phyloP scores from a whole-genome alignment of 2,113 vertebrate genomes.

The Tinamus guttatus region DNA sequence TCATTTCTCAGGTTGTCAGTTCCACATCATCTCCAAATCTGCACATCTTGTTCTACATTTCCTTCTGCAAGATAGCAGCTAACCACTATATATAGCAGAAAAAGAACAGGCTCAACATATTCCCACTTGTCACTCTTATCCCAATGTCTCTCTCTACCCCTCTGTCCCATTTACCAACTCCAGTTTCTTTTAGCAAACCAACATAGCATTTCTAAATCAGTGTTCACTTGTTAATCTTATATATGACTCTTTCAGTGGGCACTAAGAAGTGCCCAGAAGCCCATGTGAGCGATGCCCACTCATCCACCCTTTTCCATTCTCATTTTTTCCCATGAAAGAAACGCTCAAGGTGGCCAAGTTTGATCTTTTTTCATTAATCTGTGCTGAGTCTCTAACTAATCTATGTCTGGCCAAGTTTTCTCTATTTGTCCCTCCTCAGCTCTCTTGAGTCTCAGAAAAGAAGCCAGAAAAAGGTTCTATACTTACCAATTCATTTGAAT shows the following conservation, averaged over 20 bases:
- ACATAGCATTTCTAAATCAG: not conserved
- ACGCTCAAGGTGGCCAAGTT: not conserved
- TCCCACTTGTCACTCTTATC: slow-evolving; percentile 53
- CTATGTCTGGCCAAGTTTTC: not conserved
- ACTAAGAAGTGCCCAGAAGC: not conserved
- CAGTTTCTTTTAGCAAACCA: slow-evolving; percentile 32
- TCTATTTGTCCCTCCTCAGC: not conserved
- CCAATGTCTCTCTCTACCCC: slow-evolving; percentile 27
- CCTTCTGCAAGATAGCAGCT: slow-evolving; percentile 48
- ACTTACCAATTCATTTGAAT: not conserved
- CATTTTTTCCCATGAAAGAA: not conserved
- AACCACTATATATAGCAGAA: slow-evolving; percentile 61
- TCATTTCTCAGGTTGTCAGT: slow-evolving; percentile 67
- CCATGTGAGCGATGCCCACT: not conserved
- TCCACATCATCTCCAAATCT: slow-evolving; percentile 53
- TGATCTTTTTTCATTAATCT: not conserved
- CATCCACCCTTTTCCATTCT: not conserved
- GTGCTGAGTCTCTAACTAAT: not conserved
- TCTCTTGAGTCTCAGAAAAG: slow-evolving; percentile 44
- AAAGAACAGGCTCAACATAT: slow-evolving; percentile 49
- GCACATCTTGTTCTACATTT: slow-evolving; percentile 69
- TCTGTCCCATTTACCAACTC: slow-evolving; percentile 43
- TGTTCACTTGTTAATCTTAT: not conserved
- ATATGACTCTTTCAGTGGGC: not conserved
- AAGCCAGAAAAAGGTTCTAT: slow-evolving; percentile 22